Evolutionary conservation across 2,797 vertebrate genomes (phyloP).

Genomic region (Arvicola amphibius): DNA sequence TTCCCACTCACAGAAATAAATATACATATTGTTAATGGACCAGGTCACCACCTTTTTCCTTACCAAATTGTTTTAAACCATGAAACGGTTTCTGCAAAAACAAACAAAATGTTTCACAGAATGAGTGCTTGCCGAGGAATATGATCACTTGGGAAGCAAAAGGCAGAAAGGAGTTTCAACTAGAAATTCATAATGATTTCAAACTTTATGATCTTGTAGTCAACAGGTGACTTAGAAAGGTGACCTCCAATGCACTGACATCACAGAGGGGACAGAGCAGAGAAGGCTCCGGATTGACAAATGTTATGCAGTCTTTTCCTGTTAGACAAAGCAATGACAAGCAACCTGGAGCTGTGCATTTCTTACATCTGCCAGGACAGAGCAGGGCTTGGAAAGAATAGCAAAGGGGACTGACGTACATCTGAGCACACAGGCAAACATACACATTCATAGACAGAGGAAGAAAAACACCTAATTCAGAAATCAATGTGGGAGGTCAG

Average conservation of each 20-base stretch:
- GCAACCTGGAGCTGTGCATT: no score
- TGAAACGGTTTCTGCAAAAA: slow-evolving; percentile 56
- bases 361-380: neutral
- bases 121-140: neutral
- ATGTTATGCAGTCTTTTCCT: neutral
- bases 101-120: neutral
- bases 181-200: neutral
- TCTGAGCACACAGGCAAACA: neutral
- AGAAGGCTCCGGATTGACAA: neutral
- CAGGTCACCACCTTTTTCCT: neutral
- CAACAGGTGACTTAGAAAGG: neutral
- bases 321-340: neutral
- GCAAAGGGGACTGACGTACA: neutral
- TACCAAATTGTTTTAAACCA: slow-evolving; percentile 31
- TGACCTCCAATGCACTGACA: neutral
- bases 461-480: neutral
- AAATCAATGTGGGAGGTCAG: neutral
- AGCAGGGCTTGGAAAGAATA: neutral
- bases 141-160: neutral
- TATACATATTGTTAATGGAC: neutral
- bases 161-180: neutral
- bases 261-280: neutral
- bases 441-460: neutral
- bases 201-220: neutral
- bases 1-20: slow-evolving; percentile 19